These are phyloP conservation scores for Gulo gulo DNA, from an alignment of 2,113 vertebrate genomes.

Conservation along the genomic window DNA sequence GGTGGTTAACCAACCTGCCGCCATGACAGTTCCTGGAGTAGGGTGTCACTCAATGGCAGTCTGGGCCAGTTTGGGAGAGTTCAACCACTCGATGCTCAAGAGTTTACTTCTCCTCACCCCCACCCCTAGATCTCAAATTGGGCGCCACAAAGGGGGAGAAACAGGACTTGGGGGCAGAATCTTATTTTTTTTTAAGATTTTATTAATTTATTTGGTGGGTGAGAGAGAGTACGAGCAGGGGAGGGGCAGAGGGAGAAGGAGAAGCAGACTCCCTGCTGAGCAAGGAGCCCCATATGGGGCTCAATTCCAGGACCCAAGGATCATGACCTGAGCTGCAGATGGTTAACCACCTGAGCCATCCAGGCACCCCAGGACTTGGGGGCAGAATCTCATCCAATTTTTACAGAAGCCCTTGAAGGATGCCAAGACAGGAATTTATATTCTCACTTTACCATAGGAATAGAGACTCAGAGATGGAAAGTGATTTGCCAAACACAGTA, in stretches of 20 bases:
- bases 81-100: not conserved
- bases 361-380: no score
- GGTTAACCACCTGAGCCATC: not conserved
- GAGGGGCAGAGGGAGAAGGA: no score
- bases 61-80: not conserved
- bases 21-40: not conserved
- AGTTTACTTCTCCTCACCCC: not conserved
- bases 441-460: not conserved
- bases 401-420: not conserved
- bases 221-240: no score
- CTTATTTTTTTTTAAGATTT: no score
- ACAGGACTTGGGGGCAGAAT: not conserved
- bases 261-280: no score
- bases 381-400: not conserved
- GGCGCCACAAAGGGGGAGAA: not conserved
- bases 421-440: not conserved
- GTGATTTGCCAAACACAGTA: not conserved
- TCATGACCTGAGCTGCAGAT: no score
- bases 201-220: no score
- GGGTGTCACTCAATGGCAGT: not conserved
- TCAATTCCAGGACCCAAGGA: no score
- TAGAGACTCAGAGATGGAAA: not conserved
- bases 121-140: not conserved
- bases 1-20: not conserved
- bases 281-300: no score